Evolutionary conservation across 2,888 invertebrate species (phyloP).

Genomic region (Hypselothyrea guttata): DNA sequence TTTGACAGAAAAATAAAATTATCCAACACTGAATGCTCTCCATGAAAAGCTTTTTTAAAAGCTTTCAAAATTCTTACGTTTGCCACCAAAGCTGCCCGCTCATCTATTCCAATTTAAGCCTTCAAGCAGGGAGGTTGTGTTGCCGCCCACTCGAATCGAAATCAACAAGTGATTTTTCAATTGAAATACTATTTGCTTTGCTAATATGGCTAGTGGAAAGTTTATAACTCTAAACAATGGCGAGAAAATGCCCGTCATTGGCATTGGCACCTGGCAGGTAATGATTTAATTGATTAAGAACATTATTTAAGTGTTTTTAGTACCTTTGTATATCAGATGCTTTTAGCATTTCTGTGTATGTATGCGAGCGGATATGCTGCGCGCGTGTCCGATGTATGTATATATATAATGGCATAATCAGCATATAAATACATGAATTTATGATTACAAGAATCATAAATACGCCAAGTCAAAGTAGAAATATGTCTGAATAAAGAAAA

Average conservation of each 20-base stretch:
- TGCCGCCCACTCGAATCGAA: neutral
- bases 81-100: constrained; percentile 9
- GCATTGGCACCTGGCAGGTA: constrained; percentile 92
- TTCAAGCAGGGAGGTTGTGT: constrained; percentile 20
- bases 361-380: neutral
- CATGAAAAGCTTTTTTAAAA: constrained; percentile 20
- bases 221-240: constrained; percentile 83
- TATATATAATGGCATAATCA: neutral
- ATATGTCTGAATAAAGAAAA: too few species aligned
- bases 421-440: too few species aligned
- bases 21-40: neutral
- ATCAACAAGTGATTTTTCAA: constrained; percentile 28
- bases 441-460: too few species aligned
- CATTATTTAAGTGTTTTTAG: neutral
- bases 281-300: neutral
- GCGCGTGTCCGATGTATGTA: neutral
- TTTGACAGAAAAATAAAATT: too few species aligned
- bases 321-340: too few species aligned
- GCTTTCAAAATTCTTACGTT: constrained; percentile 12
- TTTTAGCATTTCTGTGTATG: neutral
- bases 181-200: neutral
- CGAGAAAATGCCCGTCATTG: constrained; percentile 87
- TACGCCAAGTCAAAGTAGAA: too few species aligned
- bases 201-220: constrained; percentile 45
- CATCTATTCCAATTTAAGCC: constrained; percentile 19